Percentiles rank a stretch among this genome's conserved stretches.
Conservation (phyloP, 2,888 invertebrate species). For the Dorcus hopei region DNA sequence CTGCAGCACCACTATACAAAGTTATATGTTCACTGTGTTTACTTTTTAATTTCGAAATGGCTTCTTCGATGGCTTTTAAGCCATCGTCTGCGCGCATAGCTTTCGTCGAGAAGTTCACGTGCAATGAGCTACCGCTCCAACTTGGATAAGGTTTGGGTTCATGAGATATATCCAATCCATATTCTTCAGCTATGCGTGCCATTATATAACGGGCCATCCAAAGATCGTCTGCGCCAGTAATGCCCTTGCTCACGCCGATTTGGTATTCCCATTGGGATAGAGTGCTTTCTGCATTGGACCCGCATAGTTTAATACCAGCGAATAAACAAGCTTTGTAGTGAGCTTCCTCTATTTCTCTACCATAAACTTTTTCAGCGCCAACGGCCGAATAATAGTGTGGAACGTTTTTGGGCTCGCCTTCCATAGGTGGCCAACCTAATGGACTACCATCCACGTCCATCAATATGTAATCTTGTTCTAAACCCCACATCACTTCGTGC, state of each 20-base stretch:
- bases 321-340: conserved; percentile 77
- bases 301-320: conserved; percentile 73
- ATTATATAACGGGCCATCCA: conserved; percentile 61
- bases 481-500: conserved; percentile 70
- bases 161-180: conserved; percentile 56
- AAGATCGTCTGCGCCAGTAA: conserved; percentile 59
- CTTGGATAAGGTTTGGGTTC: conserved; percentile 56
- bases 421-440: conserved; percentile 67
- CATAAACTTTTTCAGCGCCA: conserved; percentile 73
- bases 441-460: conserved; percentile 60
- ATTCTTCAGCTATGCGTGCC: conserved; percentile 60
- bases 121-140: conserved; percentile 68
- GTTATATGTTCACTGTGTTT: conserved; percentile 72
- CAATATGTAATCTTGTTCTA: conserved; percentile 66
- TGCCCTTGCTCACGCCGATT: conserved; percentile 62
- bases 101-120: conserved; percentile 87
- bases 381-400: conserved; percentile 85
- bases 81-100: conserved; percentile 70
- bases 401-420: conserved; percentile 66
- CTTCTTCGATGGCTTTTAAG: conserved; percentile 63
- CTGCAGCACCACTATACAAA: conserved; percentile 74
- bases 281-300: conserved; percentile 81
- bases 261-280: conserved; percentile 67
- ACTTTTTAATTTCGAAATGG: conserved; percentile 70
- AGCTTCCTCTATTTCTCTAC: conserved; percentile 78